phyloP scores from a whole-genome alignment of 2,888 invertebrate genomes.

The Agrotis segetum region DNA sequence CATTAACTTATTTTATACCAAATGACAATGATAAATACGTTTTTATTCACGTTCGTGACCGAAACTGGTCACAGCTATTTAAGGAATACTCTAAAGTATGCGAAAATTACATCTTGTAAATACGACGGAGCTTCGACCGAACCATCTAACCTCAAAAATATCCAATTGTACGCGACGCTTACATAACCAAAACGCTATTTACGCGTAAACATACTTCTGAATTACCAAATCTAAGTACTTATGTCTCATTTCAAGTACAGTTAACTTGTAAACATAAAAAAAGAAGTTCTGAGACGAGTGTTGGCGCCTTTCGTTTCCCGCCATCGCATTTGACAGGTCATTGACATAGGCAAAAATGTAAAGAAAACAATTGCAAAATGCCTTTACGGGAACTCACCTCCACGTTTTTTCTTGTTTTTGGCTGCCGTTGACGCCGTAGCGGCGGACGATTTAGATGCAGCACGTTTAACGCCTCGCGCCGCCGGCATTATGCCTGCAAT shows the following conservation, averaged over 20 bases:
- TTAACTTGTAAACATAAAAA: slow-evolving; percentile 65
- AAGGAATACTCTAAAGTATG: slow-evolving; percentile 54
- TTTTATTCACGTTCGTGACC: slow-evolving; percentile 31
- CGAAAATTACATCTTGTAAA: slow-evolving; percentile 54
- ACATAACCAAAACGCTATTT: slow-evolving; percentile 67
- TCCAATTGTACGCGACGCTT: slow-evolving; percentile 58
- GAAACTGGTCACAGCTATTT: slow-evolving; percentile 63
- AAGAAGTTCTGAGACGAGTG: slow-evolving; percentile 60
- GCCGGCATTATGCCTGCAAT: slow-evolving; percentile 90
- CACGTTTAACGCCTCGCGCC: slow-evolving; percentile 88
- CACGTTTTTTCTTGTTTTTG: slow-evolving; percentile 89
- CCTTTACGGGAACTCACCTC: slow-evolving; percentile 79
- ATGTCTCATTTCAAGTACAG: slow-evolving; percentile 53
- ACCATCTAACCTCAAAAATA: slow-evolving; percentile 73
- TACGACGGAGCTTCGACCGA: slow-evolving; percentile 48
- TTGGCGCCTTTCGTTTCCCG: slow-evolving; percentile 84
- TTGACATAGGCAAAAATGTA: slow-evolving; percentile 87
- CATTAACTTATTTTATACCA: slow-evolving; percentile 38
- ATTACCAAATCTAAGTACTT: slow-evolving; percentile 25
- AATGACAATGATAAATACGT: slow-evolving; percentile 30
- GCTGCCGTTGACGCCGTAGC: slow-evolving; percentile 80
- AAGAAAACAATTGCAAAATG: slow-evolving; percentile 87
- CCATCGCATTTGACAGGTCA: slow-evolving; percentile 90
- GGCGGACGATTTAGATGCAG: slow-evolving; percentile 85
- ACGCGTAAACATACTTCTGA: slow-evolving; percentile 44